A percentile compares a stretch with the other conserved stretches of the same genome.
Evolutionary conservation across 1,140 invertebrate species (phyloP).

Genomic region (Pygmarrhopalites habei): DNA sequence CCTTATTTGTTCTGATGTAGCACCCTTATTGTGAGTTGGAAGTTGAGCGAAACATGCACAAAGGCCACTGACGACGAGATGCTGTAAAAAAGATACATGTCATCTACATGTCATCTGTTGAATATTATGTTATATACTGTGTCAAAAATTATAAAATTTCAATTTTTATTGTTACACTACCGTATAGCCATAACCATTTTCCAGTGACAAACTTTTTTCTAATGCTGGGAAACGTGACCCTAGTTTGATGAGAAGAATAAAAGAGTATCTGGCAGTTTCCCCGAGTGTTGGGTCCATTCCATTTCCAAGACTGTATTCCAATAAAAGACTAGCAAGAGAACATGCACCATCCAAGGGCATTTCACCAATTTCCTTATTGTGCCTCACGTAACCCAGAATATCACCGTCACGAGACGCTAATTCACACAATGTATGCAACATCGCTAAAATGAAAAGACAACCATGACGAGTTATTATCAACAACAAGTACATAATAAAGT

Average conservation of each 20-base stretch:
- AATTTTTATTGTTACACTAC: too few relatives aligned
- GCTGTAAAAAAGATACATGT: constrained; percentile 19
- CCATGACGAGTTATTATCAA: too few relatives aligned
- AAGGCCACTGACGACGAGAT: constrained; percentile 34
- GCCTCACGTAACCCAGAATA: constrained; percentile 27
- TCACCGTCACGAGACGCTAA: constrained; percentile 29
- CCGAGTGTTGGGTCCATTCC: constrained; percentile 16
- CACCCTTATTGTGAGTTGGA: constrained; percentile 28
- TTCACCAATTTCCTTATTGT: neutral
- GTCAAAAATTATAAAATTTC: too few relatives aligned
- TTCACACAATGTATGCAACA: constrained; percentile 34
- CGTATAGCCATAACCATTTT: constrained; percentile 29
- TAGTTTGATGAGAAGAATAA: constrained; percentile 33
- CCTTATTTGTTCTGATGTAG: constrained; percentile 23
- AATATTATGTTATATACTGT: too few relatives aligned
- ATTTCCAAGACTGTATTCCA: constrained; percentile 33
- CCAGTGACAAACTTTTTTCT: constrained; percentile 32
- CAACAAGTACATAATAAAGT: too few relatives aligned
- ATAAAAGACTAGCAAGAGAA: constrained; percentile 32
- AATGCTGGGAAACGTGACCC: constrained; percentile 21
- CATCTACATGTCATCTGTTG: too few relatives aligned
- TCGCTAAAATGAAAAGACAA: too few relatives aligned
- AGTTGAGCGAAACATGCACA: constrained; percentile 37
- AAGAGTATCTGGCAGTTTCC: constrained; percentile 31
- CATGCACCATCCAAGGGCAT: constrained; percentile 30